Conservation (phyloP, 2,113 vertebrate species). For the Charina bottae region DNA sequence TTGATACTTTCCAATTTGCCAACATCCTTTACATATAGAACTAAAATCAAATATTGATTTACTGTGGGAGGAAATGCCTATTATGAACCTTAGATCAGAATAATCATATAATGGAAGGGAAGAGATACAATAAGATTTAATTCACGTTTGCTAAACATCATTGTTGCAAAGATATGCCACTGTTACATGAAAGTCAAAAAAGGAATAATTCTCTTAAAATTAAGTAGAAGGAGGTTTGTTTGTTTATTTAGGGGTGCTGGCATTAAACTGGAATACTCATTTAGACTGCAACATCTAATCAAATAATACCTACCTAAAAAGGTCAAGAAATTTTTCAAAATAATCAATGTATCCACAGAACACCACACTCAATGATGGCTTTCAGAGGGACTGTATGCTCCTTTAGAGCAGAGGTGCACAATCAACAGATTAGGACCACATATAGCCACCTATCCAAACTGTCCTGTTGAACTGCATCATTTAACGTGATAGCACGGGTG, state of each 20-base stretch:
- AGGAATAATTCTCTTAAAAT: not conserved
- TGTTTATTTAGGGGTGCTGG: not conserved
- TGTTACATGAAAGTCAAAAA: not conserved
- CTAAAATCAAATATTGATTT: not conserved
- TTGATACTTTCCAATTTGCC: conserved; percentile 11
- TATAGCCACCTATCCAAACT: not conserved
- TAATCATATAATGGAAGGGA: not conserved
- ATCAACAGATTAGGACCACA: not conserved
- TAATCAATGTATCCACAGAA: not conserved
- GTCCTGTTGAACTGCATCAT: not conserved
- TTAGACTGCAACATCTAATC: not conserved
- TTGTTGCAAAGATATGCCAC: not conserved
- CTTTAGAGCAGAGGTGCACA: not conserved
- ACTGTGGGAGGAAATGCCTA: not conserved
- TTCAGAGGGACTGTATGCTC: not conserved
- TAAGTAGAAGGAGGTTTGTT: not conserved
- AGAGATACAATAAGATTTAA: not conserved
- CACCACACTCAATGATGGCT: not conserved
- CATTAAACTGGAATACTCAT: not conserved
- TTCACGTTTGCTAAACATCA: not conserved
- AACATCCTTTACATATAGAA: not conserved
- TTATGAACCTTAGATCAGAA: not conserved
- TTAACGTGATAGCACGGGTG: not conserved
- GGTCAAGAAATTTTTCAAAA: not conserved
- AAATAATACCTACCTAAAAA: not conserved